Evolutionary conservation across 2,113 vertebrate species (phyloP).

Genomic region (Monopterus albus): DNA sequence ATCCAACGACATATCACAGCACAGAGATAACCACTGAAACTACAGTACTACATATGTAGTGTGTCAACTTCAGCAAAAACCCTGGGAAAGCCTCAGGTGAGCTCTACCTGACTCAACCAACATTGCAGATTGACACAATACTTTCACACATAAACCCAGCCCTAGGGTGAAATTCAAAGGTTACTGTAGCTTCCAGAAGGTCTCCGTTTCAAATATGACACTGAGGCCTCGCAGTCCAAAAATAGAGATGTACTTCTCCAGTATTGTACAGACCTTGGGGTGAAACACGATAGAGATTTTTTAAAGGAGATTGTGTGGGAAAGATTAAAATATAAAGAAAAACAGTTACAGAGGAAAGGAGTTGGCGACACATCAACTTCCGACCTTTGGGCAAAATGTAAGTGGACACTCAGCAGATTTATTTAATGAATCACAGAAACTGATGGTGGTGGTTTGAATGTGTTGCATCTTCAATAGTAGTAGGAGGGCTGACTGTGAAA

Average conservation of each 20-base stretch:
- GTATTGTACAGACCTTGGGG: slow-evolving; percentile 57
- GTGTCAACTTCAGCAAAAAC: slow-evolving; percentile 23
- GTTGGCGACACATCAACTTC: slow-evolving; percentile 49
- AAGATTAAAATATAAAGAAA: slow-evolving; percentile 59
- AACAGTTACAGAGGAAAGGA: slow-evolving; percentile 45
- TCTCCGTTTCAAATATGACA: slow-evolving; percentile 69
- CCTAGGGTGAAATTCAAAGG: slow-evolving; percentile 41
- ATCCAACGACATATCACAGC: no score
- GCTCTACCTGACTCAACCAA: slow-evolving; percentile 30
- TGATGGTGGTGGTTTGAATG: slow-evolving; percentile 32
- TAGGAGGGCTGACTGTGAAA: not conserved
- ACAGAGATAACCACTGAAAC: slow-evolving; percentile 12
- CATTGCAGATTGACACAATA: slow-evolving; percentile 44
- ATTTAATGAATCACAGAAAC: slow-evolving; percentile 40
- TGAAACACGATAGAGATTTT: slow-evolving; percentile 69
- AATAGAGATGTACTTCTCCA: slow-evolving; percentile 42
- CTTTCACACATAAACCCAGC: slow-evolving; percentile 36
- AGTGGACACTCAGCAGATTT: slow-evolving; percentile 47
- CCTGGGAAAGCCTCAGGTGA: slow-evolving; percentile 56
- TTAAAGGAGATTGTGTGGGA: slow-evolving; percentile 66
- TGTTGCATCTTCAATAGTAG: not conserved
- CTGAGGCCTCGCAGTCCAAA: slow-evolving; percentile 39
- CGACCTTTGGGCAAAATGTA: slow-evolving; percentile 64
- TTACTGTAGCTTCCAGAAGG: slow-evolving; percentile 43
- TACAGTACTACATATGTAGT: not conserved